Base-by-base conservation (phyloP, 2,888 invertebrate species). In the Eledona agricola region DNA sequence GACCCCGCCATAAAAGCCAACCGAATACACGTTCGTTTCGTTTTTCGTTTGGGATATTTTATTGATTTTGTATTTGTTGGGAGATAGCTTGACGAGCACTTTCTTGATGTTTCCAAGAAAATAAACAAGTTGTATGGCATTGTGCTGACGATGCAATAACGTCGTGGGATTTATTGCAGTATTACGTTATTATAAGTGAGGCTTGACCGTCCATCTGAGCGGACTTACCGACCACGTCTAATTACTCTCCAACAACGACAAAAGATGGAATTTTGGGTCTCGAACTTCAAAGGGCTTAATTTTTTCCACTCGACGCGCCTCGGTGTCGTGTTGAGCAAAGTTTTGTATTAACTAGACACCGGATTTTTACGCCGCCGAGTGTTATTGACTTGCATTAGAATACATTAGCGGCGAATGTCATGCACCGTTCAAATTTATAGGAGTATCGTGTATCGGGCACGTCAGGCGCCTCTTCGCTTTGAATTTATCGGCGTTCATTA, bases 401-500 rank as follows among this genome's bases (percentile, higher is more conserved):
- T 34, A 34, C 34, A 46, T 34, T 46, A 46, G 11, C 46, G 16
- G 11, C 13, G 22, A 23, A 9, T 34, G 46, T 35, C 28, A 28
- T 47, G 6, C 37, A 16, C 4, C 37, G 22, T 26, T 29, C 29
- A 29, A 47, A 47, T 35, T 47, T 47, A 47, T 47, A 29, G 29
- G 35, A 37, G 37, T 28, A 47, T 47, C 47, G 29, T 37, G 47
- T 47, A 47, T 47, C 47, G 22, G 47, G 29, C 47, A 32, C 17
- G 47, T 45, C 45, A 45, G 32, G 38, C 32, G 40, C 40, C 49
- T 50, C 49, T 50, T 50, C 40, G 40, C 49, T 31, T 29, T 37
- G 38, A 31, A 49, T 23, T 38, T 50, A 34, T 42, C 32, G 37
- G 47, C 37, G 11, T 34, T 47, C 47, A 28, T 22, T 79, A 91